Evolutionary conservation across 2,797 vertebrate species (phyloP).

Genomic region (Tympanoctomys barrerae): DNA sequence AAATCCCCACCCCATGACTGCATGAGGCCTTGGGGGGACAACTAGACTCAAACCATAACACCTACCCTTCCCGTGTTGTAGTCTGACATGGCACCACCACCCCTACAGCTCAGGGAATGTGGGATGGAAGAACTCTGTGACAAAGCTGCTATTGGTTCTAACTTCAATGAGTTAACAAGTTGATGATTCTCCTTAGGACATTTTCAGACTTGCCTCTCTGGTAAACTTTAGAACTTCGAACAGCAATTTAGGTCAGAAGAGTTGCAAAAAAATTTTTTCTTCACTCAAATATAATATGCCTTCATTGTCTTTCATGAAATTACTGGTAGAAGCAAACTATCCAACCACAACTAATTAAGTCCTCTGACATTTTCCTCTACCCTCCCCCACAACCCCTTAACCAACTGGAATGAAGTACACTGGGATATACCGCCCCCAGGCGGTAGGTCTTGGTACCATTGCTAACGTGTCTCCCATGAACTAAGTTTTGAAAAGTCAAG

Average conservation of each 20-base stretch:
- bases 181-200: not conserved
- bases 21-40: too few species aligned
- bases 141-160: not conserved
- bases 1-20: too few species aligned
- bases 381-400: rapidly evolving
- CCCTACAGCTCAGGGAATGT: not conserved
- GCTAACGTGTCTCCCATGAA: not conserved
- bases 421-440: not conserved
- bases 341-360: not conserved
- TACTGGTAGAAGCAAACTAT: not conserved
- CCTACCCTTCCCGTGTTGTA: not conserved
- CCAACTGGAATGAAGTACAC: not conserved
- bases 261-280: constrained; percentile 16
- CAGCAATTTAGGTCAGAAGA: not conserved
- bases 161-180: not conserved
- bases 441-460: not conserved
- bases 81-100: not conserved
- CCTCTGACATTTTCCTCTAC: not conserved
- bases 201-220: not conserved
- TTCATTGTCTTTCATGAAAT: not conserved
- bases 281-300: not conserved
- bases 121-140: not conserved
- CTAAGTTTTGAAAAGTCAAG: not conserved
- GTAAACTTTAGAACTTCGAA: not conserved
- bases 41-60: too few species aligned